A percentile compares a stretch with the other conserved stretches of the same genome.
These are phyloP conservation scores for Boulengeromyrus knoepffleri DNA, from an alignment of 2,113 vertebrate species.

Conservation along the genomic window DNA sequence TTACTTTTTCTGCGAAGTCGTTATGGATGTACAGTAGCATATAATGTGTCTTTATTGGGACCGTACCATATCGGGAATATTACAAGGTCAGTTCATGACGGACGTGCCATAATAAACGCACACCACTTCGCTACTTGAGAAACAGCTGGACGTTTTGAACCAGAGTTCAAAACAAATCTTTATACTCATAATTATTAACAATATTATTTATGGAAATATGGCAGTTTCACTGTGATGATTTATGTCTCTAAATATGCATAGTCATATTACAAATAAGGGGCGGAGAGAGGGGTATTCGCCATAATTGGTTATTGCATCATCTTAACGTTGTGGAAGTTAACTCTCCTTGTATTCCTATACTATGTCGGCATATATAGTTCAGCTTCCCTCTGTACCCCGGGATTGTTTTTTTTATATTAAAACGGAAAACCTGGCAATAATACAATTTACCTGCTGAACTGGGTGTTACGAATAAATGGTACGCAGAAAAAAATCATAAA, in stretches of 20 bases:
- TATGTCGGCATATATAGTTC: not conserved
- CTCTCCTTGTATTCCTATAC: not conserved
- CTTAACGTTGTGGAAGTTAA: not conserved
- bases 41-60: not conserved
- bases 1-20: not conserved
- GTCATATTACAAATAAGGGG: not conserved
- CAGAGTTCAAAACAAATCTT: not conserved
- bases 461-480: not conserved
- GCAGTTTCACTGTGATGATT: not conserved
- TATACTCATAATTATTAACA: not conserved
- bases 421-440: not conserved
- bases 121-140: not conserved
- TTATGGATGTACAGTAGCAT: not conserved
- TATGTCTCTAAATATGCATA: not conserved
- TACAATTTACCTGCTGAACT: not conserved
- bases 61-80: not conserved
- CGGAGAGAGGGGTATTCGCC: not conserved
- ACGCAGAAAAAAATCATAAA: not conserved
- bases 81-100: slow-evolving; percentile 35
- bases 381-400: not conserved
- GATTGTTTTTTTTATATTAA: not conserved
- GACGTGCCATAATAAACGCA: slow-evolving; percentile 35
- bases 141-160: not conserved
- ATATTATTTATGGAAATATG: not conserved
- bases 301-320: not conserved